Percentiles rank a stretch among this genome's conserved stretches.
These are phyloP conservation scores for Echinops telfairi DNA, from an alignment of 2,113 vertebrate genomes.

Conservation along the genomic window DNA sequence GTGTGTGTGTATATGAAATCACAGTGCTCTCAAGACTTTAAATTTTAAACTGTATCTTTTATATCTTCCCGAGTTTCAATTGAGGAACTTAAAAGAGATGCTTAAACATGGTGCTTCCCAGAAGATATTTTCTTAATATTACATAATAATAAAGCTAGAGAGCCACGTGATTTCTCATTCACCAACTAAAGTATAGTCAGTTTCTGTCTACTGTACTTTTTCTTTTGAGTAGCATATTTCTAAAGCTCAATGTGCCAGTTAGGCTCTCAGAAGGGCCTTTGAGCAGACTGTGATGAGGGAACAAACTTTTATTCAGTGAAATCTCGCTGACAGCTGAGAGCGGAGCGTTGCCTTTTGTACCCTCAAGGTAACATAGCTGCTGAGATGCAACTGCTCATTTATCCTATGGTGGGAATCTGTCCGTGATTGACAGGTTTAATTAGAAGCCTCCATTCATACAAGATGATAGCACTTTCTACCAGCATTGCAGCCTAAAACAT, in stretches of 20 bases:
- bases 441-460: slow-evolving; percentile 84
- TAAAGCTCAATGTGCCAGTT: slow-evolving; percentile 76
- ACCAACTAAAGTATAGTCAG: slow-evolving; percentile 64
- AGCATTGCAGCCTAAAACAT: slow-evolving; percentile 82
- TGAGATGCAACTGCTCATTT: slow-evolving; percentile 81
- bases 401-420: slow-evolving; percentile 85
- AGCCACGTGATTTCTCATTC: slow-evolving; percentile 38
- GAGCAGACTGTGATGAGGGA: slow-evolving; percentile 82
- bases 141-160: accelerated
- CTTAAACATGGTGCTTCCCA: neutral
- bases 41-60: neutral
- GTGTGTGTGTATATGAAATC: no score
- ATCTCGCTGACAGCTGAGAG: slow-evolving; percentile 85
- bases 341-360: slow-evolving; percentile 79
- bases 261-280: slow-evolving; percentile 80
- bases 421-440: slow-evolving; percentile 89
- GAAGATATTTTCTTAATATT: slow-evolving; percentile 17
- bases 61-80: neutral
- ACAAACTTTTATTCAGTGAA: slow-evolving; percentile 77
- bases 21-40: neutral
- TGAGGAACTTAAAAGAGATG: neutral
- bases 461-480: slow-evolving; percentile 80
- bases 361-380: slow-evolving; percentile 86
- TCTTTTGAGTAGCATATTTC: slow-evolving; percentile 69
- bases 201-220: slow-evolving; percentile 57